phyloP scores from a whole-genome alignment of 2,113 vertebrate genomes.

The Acinonyx jubatus region DNA sequence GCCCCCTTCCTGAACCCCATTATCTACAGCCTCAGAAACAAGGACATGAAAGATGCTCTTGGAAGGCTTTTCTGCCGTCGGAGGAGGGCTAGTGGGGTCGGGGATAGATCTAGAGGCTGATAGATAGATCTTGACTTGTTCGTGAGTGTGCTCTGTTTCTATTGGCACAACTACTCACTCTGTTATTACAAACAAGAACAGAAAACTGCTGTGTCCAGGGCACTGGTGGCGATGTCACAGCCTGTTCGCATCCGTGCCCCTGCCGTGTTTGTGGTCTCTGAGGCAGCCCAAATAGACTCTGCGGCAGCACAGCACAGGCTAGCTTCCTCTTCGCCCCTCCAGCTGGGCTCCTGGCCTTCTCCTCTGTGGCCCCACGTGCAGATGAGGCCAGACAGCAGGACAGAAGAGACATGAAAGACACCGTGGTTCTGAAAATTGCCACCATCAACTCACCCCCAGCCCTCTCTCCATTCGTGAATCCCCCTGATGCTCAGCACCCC shows the following conservation, averaged over 20 bases:
- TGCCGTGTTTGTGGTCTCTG: not conserved
- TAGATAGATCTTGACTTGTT: not conserved
- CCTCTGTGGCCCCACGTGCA: not conserved
- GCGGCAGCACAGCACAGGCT: no score
- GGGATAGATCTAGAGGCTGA: not conserved
- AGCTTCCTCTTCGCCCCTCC: not conserved
- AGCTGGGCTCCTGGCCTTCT: not conserved
- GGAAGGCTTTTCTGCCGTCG: constrained; percentile 1
- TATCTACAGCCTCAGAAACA: constrained; percentile 76
- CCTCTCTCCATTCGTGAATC: not conserved
- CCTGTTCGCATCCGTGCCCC: not conserved
- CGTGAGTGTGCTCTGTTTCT: not conserved
- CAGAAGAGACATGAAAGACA: not conserved
- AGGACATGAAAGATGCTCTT: constrained; percentile 67
- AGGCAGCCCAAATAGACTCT: rapidly evolving
- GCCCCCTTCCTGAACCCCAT: constrained; percentile 73
- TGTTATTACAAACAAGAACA: not conserved
- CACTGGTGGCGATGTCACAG: rapidly evolving
- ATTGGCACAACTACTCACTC: not conserved
- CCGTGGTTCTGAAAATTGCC: not conserved
- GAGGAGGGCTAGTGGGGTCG: not conserved
- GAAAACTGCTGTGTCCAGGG: not conserved
- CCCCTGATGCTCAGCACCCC: not conserved
- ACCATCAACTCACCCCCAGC: not conserved
- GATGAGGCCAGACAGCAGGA: not conserved